Base-by-base conservation (phyloP, 2,888 invertebrate species). In the Hofmannophila pseudospretella region DNA sequence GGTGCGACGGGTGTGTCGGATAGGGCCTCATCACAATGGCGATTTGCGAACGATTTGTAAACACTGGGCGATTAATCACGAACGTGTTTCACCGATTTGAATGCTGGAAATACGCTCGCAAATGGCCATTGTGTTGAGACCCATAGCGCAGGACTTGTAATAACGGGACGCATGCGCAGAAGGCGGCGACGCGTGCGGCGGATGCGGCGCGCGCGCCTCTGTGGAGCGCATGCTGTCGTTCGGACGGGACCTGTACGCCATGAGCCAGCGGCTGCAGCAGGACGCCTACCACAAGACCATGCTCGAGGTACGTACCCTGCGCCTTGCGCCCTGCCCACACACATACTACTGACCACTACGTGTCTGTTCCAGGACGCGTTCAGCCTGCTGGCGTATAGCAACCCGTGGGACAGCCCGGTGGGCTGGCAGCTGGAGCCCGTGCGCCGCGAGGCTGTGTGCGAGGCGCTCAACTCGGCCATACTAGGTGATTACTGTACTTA, bases 371-470 rank as follows among this genome's bases (percentile, higher is more conserved):
- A 97, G 94, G 96, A 98, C 85, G 98, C 98, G 68, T 99, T 98
- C 89, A 98, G 98, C 88, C 90, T 99, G 70, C 89, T 99, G 69
- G 98, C 98, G 32, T 99, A 99, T 86, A 94, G 96, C 58, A 98
- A 99, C 88, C 99, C 98, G 19, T 98, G 97, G 97, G 93, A 93
- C 67, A 97, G 97, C 81, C 98, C 98, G 10, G 94, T 98, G 44
- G 97, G 97, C 44, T 96, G 96, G 94, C 97, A 98, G 81, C 89
- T 99, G 60, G 94, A 97, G 79, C 95, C 98, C n/a, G 91, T 94
- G 55, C 95, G 97, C 68, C 90, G 99, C 61, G 98, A 99, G 86
- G 93, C 94, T 36, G 95, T 98, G 43, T 97, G 97, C 89, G 96
- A 96, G 65, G 95, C 96, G 67, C 92, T 99, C 62, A 99, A 99